A percentile compares a stretch with the other conserved stretches of the same genome.
Evolutionary conservation across 2,797 vertebrate species (phyloP).

Genomic region (Chaetodon trifasciatus): DNA sequence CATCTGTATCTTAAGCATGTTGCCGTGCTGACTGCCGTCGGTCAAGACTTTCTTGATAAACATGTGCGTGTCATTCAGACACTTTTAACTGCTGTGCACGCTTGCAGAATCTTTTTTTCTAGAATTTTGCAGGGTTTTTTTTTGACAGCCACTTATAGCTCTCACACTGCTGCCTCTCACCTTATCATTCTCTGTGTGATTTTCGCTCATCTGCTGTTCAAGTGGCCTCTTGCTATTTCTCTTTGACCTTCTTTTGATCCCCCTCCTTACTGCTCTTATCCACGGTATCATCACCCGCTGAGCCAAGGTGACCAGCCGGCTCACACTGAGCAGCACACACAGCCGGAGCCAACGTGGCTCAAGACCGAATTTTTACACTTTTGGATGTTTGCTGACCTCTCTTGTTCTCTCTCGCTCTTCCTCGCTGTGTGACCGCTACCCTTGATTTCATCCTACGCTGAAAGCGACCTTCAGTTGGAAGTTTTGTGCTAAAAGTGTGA

Average conservation of each 20-base stretch:
- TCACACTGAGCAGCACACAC: conserved; percentile 41
- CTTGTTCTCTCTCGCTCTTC: conserved; percentile 15
- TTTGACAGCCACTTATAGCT: background rate
- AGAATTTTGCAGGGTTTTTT: background rate
- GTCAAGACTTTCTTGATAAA: background rate
- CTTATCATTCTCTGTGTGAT: conserved; percentile 36
- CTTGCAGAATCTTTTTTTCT: background rate
- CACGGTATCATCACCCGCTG: conserved; percentile 59
- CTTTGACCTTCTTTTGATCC: conserved; percentile 59
- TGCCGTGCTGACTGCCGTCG: background rate
- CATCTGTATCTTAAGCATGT: background rate
- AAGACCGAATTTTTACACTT: conserved; percentile 39
- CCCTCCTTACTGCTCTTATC: conserved; percentile 47
- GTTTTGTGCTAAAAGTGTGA: conserved; percentile 62
- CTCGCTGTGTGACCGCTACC: conserved; percentile 15
- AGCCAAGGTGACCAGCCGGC: conserved; percentile 61
- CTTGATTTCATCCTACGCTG: conserved; percentile 40
- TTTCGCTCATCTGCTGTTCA: conserved; percentile 36
- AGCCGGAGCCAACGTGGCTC: conserved; percentile 45
- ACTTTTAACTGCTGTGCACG: background rate
- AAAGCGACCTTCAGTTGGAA: conserved; percentile 69
- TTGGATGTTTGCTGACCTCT: conserved; percentile 50
- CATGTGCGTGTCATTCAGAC: background rate
- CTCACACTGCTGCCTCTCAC: background rate
- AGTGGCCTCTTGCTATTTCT: conserved; percentile 41